Evolutionary conservation across 2,113 vertebrate genomes (phyloP).

Genomic region (Oxyruncus cristatus): DNA sequence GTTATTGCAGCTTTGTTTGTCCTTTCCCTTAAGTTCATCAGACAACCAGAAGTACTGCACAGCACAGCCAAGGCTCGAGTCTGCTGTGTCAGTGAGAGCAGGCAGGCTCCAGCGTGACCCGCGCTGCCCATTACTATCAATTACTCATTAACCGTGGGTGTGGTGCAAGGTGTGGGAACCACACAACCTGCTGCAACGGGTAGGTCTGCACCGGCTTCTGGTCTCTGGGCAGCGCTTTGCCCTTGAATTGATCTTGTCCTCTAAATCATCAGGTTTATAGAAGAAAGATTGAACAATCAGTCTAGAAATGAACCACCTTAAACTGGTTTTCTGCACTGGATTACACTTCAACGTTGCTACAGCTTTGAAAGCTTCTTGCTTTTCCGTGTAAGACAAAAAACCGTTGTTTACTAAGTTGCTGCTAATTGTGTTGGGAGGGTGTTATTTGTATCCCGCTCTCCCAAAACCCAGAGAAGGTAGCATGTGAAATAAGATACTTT

Average conservation of each 20-base stretch:
- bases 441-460: neutral
- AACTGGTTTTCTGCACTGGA: neutral
- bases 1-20: neutral
- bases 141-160: neutral
- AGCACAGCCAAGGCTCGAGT: neutral
- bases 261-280: neutral
- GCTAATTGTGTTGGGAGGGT: neutral
- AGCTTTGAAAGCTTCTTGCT: neutral
- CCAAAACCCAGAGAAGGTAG: neutral
- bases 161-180: neutral
- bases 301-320: neutral
- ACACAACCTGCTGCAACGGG: neutral
- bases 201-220: neutral
- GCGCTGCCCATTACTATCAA: neutral
- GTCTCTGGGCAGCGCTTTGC: neutral
- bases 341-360: neutral
- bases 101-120: neutral
- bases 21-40: neutral
- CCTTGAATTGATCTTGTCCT: neutral
- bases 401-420: neutral
- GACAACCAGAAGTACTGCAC: accelerated
- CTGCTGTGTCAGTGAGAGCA: neutral
- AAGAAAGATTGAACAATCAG: neutral
- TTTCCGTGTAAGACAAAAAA: neutral
- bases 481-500: neutral